Evolutionary conservation across 2,888 invertebrate genomes (phyloP).

Genomic region (Dolichopus griseipennis): DNA sequence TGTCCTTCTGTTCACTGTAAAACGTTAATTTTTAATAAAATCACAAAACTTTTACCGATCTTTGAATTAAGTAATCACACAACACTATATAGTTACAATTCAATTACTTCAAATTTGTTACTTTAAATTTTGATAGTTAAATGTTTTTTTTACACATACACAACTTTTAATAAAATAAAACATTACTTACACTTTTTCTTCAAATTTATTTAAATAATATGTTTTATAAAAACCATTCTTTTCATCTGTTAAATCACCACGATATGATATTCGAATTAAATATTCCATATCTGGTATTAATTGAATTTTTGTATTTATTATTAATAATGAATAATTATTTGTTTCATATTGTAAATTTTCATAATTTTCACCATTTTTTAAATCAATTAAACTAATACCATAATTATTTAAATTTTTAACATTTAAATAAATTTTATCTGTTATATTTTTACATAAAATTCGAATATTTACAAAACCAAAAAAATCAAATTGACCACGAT

Average conservation of each 20-base stretch:
- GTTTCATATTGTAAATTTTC: conserved; percentile 29
- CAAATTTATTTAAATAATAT: conserved; percentile 40
- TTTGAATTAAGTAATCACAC: no score
- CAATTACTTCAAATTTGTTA: no score
- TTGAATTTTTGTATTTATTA: conserved; percentile 31
- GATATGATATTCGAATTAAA: conserved; percentile 47
- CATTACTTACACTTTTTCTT: conserved; percentile 38
- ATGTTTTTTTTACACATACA: no score
- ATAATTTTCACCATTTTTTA: conserved; percentile 25
- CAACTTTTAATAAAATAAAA: not conserved
- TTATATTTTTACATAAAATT: not conserved
- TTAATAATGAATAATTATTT: conserved; percentile 27
- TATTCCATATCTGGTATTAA: conserved; percentile 32
- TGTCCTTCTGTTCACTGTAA: no score
- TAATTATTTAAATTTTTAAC: not conserved
- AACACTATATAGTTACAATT: no score
- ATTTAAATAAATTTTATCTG: conserved; percentile 5
- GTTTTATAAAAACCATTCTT: conserved; percentile 58
- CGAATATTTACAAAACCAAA: conserved; percentile 44
- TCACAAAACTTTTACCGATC: no score
- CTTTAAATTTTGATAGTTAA: no score
- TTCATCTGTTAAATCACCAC: conserved; percentile 49
- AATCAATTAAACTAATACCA: conserved; percentile 18
- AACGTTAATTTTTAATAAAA: no score
- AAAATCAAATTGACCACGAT: conserved; percentile 30